phyloP scores from a whole-genome alignment of 2,888 invertebrate species.

The Andrena haemorrhoa region DNA sequence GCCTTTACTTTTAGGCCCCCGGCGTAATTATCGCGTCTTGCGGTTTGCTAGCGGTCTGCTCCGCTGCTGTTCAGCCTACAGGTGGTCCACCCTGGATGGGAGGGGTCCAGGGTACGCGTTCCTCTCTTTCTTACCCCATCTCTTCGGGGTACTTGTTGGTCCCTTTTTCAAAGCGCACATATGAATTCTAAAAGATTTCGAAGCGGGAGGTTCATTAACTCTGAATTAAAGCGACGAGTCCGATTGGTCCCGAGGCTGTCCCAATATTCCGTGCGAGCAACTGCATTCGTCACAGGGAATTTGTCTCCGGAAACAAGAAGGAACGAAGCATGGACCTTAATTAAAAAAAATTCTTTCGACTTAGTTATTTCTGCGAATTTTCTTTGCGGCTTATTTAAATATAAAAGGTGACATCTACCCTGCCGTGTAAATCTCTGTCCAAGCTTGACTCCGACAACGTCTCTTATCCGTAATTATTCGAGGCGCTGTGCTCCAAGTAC shows the following conservation, averaged over 20 bases:
- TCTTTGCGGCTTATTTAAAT: no score
- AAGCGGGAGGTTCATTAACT: neutral
- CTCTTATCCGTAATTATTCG: neutral
- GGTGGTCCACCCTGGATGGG: slow-evolving; percentile 74
- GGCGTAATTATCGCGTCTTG: slow-evolving; percentile 80
- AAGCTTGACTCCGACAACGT: neutral
- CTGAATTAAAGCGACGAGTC: neutral
- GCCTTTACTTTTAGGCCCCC: slow-evolving; percentile 74
- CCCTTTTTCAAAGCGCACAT: neutral
- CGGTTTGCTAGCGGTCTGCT: slow-evolving; percentile 78
- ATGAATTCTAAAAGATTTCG: neutral
- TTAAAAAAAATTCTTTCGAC: no score
- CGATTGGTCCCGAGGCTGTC: no score
- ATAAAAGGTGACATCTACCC: neutral
- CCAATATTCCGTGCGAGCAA: no score
- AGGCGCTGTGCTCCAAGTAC: neutral
- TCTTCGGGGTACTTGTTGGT: neutral
- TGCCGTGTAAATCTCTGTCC: slow-evolving; percentile 6
- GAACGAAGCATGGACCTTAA: no score
- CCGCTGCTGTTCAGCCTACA: slow-evolving; percentile 72
- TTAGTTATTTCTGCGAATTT: no score
- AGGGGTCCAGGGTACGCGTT: slow-evolving; percentile 50
- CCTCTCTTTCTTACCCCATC: slow-evolving; percentile 18
- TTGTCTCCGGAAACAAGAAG: no score
- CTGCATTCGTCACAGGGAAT: no score